These are phyloP conservation scores for Psylliodes chrysocephalus DNA, from an alignment of 2,888 invertebrate species.

Conservation along the genomic window DNA sequence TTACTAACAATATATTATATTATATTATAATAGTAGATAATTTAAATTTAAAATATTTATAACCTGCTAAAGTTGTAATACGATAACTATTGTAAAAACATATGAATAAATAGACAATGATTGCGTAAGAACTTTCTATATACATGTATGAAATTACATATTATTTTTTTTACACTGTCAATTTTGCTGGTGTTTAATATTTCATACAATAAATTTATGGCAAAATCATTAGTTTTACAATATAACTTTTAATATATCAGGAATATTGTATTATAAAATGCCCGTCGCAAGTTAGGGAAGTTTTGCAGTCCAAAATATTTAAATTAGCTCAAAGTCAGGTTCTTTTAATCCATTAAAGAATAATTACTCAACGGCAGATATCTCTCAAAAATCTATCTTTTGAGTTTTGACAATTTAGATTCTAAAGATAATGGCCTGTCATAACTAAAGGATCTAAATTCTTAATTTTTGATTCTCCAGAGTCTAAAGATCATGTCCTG, in stretches of 20 bases:
- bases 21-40: constrained; percentile 62
- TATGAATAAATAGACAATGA: constrained; percentile 63
- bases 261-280: constrained; percentile 56
- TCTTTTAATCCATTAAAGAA: constrained; percentile 3
- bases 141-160: constrained; percentile 54
- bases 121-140: constrained; percentile 59
- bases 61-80: constrained; percentile 64
- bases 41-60: constrained; percentile 63
- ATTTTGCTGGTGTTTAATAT: constrained; percentile 61
- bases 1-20: constrained; percentile 62
- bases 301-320: constrained; percentile 46
- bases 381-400: too few relatives aligned
- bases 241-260: constrained; percentile 57
- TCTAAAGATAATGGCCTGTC: too few relatives aligned
- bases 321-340: constrained; percentile 29
- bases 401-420: too few relatives aligned
- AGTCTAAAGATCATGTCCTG: too few relatives aligned
- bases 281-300: constrained; percentile 49
- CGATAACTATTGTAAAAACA: constrained; percentile 62
- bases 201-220: constrained; percentile 49
- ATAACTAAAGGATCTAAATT: too few relatives aligned
- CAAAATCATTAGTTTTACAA: constrained; percentile 54
- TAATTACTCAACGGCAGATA: too few relatives aligned
- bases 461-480: too few relatives aligned
- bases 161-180: constrained; percentile 61